Base-by-base conservation (phyloP, 2,113 vertebrate genomes). In the Melanotaenia duboulayi region DNA sequence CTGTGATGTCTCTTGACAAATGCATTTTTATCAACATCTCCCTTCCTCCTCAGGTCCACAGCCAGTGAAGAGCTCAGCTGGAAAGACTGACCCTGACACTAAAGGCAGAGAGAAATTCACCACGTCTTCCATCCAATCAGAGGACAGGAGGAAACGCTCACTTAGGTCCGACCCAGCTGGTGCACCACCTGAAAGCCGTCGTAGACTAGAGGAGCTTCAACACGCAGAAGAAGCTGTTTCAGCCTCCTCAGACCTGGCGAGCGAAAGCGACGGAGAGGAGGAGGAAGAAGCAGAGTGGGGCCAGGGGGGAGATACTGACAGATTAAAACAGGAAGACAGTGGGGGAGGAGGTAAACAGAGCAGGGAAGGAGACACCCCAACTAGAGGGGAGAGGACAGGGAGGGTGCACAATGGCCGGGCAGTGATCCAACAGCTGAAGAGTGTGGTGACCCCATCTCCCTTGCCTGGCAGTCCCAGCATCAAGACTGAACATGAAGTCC, bases 401-500 rank as follows among this genome's bases (percentile, higher is more conserved):
- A 87, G 86, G 86, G 92, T 90, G 66, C 94, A 86, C 71, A 95
- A 95, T 3, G 94, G 94, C 6, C 93, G 93, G 4, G 88, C 84
- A 12, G 90, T 94, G 0, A 94, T 95, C 84, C 92, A 94, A 76
- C 90, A 83, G 4, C 64, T 92, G 1, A 85, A 92, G 87, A 94
- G 82, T 11, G 85, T 84, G 0, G 86, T 90, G 58, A 84, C 83
- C 64, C 89, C 86, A 8, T 76, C 90, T 14, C 28, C 90, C 5
- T 66, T 90, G 80, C 80, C 90, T 0, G 25, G 86, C 4, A 87
- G 77, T 22, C 87, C 92, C 20, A 85, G 86, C 77, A 91, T 95
- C 65, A 95, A 95, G 77, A 94, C 93, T 10, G 95, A 95, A 79
- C 93, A 92, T 3, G 93, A 94, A 22, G 80, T 74, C 71, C 85